phyloP scores from a whole-genome alignment of 2,113 vertebrate species.

The Suncus etruscus region DNA sequence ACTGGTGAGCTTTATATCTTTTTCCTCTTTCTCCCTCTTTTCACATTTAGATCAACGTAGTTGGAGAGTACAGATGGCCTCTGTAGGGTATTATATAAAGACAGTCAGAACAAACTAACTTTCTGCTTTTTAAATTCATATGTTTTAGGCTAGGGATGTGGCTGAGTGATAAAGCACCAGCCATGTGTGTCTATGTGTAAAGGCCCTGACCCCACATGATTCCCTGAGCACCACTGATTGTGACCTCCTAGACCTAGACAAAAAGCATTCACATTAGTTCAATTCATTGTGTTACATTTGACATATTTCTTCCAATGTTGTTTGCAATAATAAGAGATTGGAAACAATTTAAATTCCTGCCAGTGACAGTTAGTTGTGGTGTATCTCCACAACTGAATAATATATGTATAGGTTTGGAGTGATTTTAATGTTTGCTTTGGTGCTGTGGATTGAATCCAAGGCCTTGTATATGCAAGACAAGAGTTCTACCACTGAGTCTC shows the following conservation, averaged over 20 bases:
- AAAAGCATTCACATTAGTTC: neutral
- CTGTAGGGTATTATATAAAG: slow-evolving; percentile 2
- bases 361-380: neutral
- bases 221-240: no score
- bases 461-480: no score
- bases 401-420: no score
- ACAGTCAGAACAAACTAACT: neutral
- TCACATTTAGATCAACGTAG: neutral
- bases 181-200: no score
- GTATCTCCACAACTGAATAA: neutral
- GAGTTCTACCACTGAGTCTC: no score
- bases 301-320: neutral
- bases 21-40: slow-evolving; percentile 6
- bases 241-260: no score
- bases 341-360: neutral
- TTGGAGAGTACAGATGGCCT: neutral
- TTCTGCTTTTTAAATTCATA: no score
- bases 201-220: no score
- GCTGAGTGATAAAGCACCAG: no score
- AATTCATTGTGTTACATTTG: neutral
- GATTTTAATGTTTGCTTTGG: no score
- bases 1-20: neutral
- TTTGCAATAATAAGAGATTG: slow-evolving; percentile 11
- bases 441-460: no score
- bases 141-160: no score